Conservation (phyloP, 2,888 invertebrate species). For the Brenthis ino region DNA sequence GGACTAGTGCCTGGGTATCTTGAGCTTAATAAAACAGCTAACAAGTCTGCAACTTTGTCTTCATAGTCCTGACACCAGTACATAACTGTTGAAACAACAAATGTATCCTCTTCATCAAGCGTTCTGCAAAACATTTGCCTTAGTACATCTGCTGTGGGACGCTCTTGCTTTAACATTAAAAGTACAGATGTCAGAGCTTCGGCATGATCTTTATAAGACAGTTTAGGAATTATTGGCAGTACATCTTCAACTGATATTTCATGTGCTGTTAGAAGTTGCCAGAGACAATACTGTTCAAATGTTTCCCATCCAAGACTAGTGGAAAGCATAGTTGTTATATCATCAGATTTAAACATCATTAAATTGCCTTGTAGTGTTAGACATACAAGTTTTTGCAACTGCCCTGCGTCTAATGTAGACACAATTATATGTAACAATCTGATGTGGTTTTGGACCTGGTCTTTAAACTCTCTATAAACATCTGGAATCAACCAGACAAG, state of each 20-base stretch:
- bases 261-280: conserved; percentile 97
- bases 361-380: conserved; percentile 94
- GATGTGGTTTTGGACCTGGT: conserved; percentile 92
- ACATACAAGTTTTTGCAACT: conserved; percentile 95
- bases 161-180: conserved; percentile 95
- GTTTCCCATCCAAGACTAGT: conserved; percentile 97
- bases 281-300: conserved; percentile 97
- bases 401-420: conserved; percentile 93
- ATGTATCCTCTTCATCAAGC: conserved; percentile 89
- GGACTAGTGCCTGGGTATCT: conserved; percentile 94
- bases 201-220: conserved; percentile 92
- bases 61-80: conserved; percentile 97
- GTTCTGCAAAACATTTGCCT: conserved; percentile 91
- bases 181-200: conserved; percentile 96
- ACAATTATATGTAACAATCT: conserved; percentile 94
- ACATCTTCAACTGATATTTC: conserved; percentile 96
- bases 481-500: conserved; percentile 97
- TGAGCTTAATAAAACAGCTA: conserved; percentile 89
- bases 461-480: conserved; percentile 94
- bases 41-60: conserved; percentile 92
- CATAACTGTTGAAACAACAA: conserved; percentile 95
- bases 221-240: conserved; percentile 87
- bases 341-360: conserved; percentile 91
- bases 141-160: conserved; percentile 92
- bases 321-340: conserved; percentile 87